Conservation (phyloP, 2,888 invertebrate genomes). For the Noctua comes region DNA sequence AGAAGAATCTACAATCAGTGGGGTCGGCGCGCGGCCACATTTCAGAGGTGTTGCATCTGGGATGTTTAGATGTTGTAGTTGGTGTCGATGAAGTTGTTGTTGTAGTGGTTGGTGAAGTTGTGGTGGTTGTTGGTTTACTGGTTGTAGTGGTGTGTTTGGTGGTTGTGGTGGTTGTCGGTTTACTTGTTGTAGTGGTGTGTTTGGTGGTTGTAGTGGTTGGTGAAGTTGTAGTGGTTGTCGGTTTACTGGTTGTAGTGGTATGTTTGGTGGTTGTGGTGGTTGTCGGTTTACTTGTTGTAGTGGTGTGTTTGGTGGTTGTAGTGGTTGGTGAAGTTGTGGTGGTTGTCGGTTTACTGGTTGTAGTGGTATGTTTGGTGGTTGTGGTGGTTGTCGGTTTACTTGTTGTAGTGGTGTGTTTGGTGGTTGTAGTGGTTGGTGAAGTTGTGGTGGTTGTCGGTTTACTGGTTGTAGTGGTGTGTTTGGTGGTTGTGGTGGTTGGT, state of each 20-base stretch:
- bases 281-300: no score
- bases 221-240: not conserved
- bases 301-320: not conserved
- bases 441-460: not conserved
- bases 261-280: no score
- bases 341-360: not conserved
- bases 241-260: not conserved
- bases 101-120: not conserved
- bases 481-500: not conserved
- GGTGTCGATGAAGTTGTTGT: not conserved
- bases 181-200: accelerated
- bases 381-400: not conserved
- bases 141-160: not conserved
- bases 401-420: not conserved
- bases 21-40: not conserved
- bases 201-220: not conserved
- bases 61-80: not conserved
- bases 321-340: not conserved
- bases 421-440: not conserved
- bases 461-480: not conserved
- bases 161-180: no score
- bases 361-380: not conserved
- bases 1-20: conserved; percentile 26
- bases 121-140: no score
- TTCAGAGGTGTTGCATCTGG: not conserved